Conservation (phyloP, 2,113 vertebrate genomes). For the Pantherophis guttatus region DNA sequence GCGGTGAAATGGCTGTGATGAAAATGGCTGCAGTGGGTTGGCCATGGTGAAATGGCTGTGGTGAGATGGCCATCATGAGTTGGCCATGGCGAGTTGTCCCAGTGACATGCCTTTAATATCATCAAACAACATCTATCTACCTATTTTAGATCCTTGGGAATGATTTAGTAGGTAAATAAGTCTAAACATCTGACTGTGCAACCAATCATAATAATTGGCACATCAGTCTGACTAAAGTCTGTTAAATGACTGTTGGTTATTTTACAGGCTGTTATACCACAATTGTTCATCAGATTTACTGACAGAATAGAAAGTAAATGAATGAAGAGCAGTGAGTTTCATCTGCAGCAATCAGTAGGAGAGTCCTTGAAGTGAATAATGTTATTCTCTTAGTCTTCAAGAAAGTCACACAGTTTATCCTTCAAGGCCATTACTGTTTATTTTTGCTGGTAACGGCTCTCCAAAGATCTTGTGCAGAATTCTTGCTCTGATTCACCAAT, state of each 20-base stretch:
- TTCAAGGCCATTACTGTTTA: background rate
- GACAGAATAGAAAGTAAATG: constrained; percentile 16
- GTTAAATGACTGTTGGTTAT: background rate
- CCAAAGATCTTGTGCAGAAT: background rate
- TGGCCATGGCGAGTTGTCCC: background rate
- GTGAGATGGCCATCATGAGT: background rate
- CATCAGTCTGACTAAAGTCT: background rate
- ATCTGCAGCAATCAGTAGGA: background rate
- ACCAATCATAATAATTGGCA: background rate
- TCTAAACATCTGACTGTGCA: background rate
- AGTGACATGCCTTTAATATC: background rate
- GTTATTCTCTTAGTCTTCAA: background rate
- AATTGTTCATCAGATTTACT: constrained; percentile 15
- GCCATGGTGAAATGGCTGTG: no score
- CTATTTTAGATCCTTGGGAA: background rate
- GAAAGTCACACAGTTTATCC: background rate
- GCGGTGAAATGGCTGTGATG: no score
- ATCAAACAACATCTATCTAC: background rate
- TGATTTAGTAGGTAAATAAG: background rate
- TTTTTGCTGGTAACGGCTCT: background rate
- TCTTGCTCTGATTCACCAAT: background rate
- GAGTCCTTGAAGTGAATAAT: background rate
- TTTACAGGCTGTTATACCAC: background rate
- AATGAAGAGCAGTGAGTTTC: background rate
- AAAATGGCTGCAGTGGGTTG: no score